Evolutionary conservation across 2,797 vertebrate genomes (phyloP), one percentile per base, ranked within the genome.

Genomic region (Parambassis ranga): DNA sequence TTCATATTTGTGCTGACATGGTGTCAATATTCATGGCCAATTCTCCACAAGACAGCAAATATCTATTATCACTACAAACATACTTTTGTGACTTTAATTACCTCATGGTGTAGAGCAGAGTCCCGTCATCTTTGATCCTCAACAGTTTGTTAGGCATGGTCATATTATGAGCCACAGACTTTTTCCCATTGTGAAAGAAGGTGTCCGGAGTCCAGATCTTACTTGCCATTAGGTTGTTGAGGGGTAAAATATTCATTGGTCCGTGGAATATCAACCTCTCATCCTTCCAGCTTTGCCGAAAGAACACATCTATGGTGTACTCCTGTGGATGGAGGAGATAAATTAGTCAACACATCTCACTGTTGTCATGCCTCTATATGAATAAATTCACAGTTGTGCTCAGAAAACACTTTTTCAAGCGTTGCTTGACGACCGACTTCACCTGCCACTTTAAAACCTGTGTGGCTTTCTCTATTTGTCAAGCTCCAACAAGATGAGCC

Each of bases 151-250:
- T 99, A 14, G 97, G 97, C 97, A 99, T 99, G 5, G 97, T 99
- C 97, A 99, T 99, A 74, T 99, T 99, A 78, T 99, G 97, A 69
- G 97, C 97, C 74, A 99, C 96, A 0, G 97, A 99, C 81, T 99
- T 99, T 65, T 99, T 99, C 47, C 96, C 97, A 19, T 99, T 99
- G 79, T 99, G 97, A 89, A 99, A 99, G 91, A 99, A 99, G 6
- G 97, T 99, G 71, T 99, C 97, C 10, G 97, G 97, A 28, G 97
- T 99, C 97, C 97, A 99, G 85, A 99, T 99, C 90, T 99, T 99
- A 91, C 96, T 98, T 49, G 97, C 97, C 97, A 99, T 99, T 84
- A 99, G 90, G 82, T 99, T 99, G 90, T 98, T 99, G 78, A 99
- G 87, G 44, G 97, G 94, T 68, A 99, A 91, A 70, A 98, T 97